Conservation (phyloP, 2,797 vertebrate genomes). For the Tangara arthus region DNA sequence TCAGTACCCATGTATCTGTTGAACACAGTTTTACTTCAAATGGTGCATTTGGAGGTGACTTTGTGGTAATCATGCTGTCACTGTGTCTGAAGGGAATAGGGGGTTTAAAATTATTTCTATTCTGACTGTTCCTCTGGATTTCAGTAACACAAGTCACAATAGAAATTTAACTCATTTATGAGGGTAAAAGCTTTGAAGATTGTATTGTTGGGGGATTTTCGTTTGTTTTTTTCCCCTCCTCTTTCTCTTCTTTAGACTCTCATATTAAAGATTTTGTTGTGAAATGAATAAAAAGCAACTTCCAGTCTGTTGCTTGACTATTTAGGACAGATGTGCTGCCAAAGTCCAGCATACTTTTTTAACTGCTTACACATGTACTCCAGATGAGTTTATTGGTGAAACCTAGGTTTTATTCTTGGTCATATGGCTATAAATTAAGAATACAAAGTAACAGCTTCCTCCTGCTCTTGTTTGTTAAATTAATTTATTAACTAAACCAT, state of each 20-base stretch:
- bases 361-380: conserved; percentile 16
- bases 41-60: not conserved
- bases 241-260: not conserved
- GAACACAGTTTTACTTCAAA: not conserved
- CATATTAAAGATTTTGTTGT: not conserved
- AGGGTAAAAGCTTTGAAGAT: not conserved
- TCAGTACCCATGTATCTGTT: not conserved
- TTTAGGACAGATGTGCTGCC: conserved; percentile 11
- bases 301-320: not conserved
- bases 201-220: not conserved
- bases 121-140: not conserved
- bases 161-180: not conserved
- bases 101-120: not conserved
- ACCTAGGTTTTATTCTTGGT: conserved; percentile 19
- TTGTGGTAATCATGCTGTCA: not conserved
- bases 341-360: conserved; percentile 32
- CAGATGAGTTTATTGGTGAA: conserved; percentile 31
- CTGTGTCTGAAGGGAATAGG: not conserved
- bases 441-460: not conserved
- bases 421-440: conserved; percentile 34
- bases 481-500: conserved; percentile 23
- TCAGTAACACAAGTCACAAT: not conserved
- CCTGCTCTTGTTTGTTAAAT: not conserved
- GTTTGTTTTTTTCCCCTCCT: not conserved
- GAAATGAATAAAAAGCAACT: conserved; percentile 13